Base-by-base conservation (phyloP, 1,140 invertebrate species). In the Drusus annulatus region DNA sequence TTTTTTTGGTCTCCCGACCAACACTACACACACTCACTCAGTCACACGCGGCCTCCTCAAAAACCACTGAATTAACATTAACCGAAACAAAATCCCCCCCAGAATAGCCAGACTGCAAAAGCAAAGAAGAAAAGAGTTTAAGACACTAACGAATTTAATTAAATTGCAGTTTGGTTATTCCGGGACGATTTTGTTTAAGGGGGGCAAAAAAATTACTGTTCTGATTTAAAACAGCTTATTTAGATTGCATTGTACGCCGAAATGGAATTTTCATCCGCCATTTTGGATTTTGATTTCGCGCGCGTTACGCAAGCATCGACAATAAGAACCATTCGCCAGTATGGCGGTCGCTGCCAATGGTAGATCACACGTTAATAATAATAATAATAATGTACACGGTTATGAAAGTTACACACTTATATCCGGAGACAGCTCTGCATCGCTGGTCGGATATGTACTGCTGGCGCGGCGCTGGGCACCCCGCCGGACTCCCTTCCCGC, bases 401-500 rank as follows among this genome's bases (percentile, higher is more conserved):
- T 45, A 58, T 51, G 76, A 65, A 71, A 77, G 65, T 16, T 21
- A 86, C 87, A 87, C 86, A 90, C 89, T 89, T 90, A 90, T 90
- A 88, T 88, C 86, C 87, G 87, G 88, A 90, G 89, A 90, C 88
- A 90, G 88, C 88, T 88, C 87, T 87, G 89, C 88, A 89, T 89
- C 88, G 89, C 89, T 89, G 89, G 88, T 90, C 89, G 88, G 87
- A 89, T 86, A 86, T 86, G 86, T 89, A 90, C 89, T 90, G 73
- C 89, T 90, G 73, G 25, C 45, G 28, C 56, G 25, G 52, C 17
- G 60, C 28, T 31, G 60, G 50, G 31, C 31, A 60, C 81, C 84
- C 85, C 85, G 80, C 81, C 84, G 85, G 86, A 84, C 86, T 84
- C 85, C 84, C 84, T 51, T 51, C 84, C 84, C 79, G 60, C 25